These are phyloP conservation scores for Sylvicola cinctus DNA, from an alignment of 2,888 invertebrate species.

Conservation along the genomic window DNA sequence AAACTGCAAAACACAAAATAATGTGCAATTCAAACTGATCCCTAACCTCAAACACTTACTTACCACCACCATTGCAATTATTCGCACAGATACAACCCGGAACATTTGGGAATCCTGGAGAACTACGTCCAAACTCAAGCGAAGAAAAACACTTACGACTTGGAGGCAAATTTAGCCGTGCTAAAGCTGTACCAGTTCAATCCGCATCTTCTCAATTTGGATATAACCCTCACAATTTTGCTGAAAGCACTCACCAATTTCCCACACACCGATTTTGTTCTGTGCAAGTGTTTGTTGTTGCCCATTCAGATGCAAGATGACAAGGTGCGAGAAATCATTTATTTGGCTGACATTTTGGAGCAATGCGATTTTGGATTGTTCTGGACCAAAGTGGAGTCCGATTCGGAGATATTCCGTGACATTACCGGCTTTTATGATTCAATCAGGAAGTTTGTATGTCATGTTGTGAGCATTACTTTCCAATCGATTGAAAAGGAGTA, in stretches of 20 bases:
- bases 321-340: constrained; percentile 71
- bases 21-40: not conserved
- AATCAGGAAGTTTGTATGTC: constrained; percentile 89
- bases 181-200: constrained; percentile 95
- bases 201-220: constrained; percentile 63
- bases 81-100: constrained; percentile 73
- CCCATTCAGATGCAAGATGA: constrained; percentile 64
- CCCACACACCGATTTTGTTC: constrained; percentile 92
- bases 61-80: not conserved
- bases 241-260: constrained; percentile 91
- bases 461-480: constrained; percentile 92
- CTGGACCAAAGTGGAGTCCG: constrained; percentile 61
- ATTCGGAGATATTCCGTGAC: constrained; percentile 53
- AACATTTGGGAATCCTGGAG: constrained; percentile 76
- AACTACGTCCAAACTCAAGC: constrained; percentile 86
- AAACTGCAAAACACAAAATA: not conserved
- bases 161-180: constrained; percentile 93
- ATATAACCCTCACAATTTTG: constrained; percentile 74
- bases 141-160: constrained; percentile 80
- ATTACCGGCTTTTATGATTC: constrained; percentile 87
- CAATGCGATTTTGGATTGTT: constrained; percentile 82
- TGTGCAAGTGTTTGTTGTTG: constrained; percentile 90
- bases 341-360: constrained; percentile 77
- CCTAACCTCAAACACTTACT: not conserved
- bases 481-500: constrained; percentile 75